Conservation (phyloP, 2,797 vertebrate genomes). For the Myotis pilosus region DNA sequence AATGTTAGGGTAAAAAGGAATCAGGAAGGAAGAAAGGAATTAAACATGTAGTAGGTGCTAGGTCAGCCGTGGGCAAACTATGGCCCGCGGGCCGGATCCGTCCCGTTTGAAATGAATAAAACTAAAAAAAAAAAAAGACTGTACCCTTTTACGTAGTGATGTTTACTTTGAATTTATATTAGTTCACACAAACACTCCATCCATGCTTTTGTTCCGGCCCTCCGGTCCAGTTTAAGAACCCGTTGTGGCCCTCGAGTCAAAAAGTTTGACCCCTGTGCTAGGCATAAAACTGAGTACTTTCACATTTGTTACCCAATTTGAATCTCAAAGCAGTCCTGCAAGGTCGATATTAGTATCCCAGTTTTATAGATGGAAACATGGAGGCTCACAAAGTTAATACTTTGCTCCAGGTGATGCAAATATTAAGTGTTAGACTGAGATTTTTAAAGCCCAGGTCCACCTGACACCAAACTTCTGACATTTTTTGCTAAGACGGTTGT, state of each 20-base stretch:
- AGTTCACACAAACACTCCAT: too few relatives aligned
- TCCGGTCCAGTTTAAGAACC: too few relatives aligned
- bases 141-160: too few relatives aligned
- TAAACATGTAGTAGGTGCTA: not conserved
- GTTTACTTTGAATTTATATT: too few relatives aligned
- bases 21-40: not conserved
- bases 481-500: slow-evolving; percentile 34
- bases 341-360: not conserved
- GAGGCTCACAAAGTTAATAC: not conserved
- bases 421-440: not conserved
- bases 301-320: not conserved
- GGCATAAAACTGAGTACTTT: not conserved
- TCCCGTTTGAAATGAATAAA: too few relatives aligned
- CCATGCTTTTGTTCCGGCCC: too few relatives aligned
- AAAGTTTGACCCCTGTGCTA: too few relatives aligned
- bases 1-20: not conserved
- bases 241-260: too few relatives aligned
- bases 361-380: not conserved
- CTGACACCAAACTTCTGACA: slow-evolving; percentile 4
- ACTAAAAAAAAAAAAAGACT: too few relatives aligned
- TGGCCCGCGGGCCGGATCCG: too few relatives aligned
- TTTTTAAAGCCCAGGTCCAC: slow-evolving; percentile 20
- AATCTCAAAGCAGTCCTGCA: not conserved
- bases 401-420: not conserved
- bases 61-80: too few relatives aligned